Conservation (phyloP, 2,113 vertebrate genomes). For the Tragelaphus imberbis region DNA sequence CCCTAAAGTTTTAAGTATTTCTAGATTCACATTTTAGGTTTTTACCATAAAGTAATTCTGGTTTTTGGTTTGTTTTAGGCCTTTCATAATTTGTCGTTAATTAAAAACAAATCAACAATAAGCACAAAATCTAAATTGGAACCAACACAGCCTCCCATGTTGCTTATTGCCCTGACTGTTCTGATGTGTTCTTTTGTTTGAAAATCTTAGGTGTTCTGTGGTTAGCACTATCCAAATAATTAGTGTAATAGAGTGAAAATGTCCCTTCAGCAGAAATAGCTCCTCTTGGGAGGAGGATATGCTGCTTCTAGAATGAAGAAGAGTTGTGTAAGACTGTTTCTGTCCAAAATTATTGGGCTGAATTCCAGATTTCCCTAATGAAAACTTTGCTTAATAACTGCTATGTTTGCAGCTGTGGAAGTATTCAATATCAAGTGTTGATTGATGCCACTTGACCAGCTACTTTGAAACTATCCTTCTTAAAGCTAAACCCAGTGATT, state of each 20-base stretch:
- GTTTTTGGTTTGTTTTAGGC: not conserved
- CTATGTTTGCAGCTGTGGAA: not conserved
- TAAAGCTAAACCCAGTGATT: not conserved
- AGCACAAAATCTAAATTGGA: not conserved
- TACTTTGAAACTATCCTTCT: constrained; percentile 24
- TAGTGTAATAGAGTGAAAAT: constrained; percentile 37
- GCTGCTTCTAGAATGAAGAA: constrained; percentile 20
- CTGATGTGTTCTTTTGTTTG: not conserved
- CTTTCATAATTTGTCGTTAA: not conserved
- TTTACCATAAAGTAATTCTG: not conserved
- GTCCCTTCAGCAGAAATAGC: constrained; percentile 44
- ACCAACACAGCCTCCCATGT: not conserved
- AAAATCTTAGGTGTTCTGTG: not conserved
- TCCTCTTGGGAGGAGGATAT: constrained; percentile 8
- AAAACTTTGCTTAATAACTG: constrained; percentile 39
- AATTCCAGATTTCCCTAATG: constrained; percentile 26
- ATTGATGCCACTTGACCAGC: not conserved
- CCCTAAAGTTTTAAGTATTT: not conserved
- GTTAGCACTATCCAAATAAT: constrained; percentile 49
- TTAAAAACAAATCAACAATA: constrained; percentile 11
- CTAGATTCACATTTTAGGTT: not conserved
- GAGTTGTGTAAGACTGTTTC: constrained; percentile 35
- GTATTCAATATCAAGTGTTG: constrained; percentile 15
- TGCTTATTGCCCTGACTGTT: not conserved
- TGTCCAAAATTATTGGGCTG: constrained; percentile 37